These are phyloP conservation scores for Eucera pruinosa DNA, from an alignment of 2,888 invertebrate genomes.

Conservation along the genomic window DNA sequence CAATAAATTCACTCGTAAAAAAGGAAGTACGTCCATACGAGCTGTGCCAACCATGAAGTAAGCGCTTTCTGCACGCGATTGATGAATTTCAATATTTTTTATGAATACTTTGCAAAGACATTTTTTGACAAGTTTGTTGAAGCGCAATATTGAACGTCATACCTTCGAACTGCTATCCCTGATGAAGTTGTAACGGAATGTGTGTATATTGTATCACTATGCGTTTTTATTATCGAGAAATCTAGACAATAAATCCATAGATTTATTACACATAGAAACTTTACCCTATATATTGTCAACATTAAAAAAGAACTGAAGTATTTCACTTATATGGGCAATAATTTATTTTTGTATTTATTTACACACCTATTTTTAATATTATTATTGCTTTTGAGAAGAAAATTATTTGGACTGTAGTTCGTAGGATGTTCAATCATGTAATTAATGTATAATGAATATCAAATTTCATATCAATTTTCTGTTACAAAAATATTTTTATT, in stretches of 20 bases:
- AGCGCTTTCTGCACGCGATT: conserved; percentile 49
- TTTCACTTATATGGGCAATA: background rate
- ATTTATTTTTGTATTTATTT: too few species aligned
- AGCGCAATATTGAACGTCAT: conserved; percentile 45
- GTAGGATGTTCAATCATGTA: too few species aligned
- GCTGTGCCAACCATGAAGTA: conserved; percentile 47
- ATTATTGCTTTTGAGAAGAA: too few species aligned
- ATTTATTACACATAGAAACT: conserved; percentile 11
- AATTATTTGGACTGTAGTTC: too few species aligned
- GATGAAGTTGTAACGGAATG: conserved; percentile 25
- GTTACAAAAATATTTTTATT: too few species aligned
- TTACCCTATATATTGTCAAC: background rate
- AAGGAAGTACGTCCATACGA: conserved; percentile 17
- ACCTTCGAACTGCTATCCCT: conserved; percentile 19
- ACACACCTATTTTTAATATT: too few species aligned
- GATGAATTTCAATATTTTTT: conserved; percentile 71
- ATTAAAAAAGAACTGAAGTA: background rate
- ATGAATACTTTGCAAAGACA: conserved; percentile 49
- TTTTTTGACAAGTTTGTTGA: conserved; percentile 43
- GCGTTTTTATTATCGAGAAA: conserved; percentile 10
- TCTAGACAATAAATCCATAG: conserved; percentile 24
- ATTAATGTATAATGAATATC: too few species aligned
- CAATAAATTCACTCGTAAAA: conserved; percentile 65
- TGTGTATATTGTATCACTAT: conserved; percentile 5
- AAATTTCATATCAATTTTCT: too few species aligned